Evolutionary conservation across 2,113 vertebrate species (phyloP).

Genomic region (Hassar affinis): DNA sequence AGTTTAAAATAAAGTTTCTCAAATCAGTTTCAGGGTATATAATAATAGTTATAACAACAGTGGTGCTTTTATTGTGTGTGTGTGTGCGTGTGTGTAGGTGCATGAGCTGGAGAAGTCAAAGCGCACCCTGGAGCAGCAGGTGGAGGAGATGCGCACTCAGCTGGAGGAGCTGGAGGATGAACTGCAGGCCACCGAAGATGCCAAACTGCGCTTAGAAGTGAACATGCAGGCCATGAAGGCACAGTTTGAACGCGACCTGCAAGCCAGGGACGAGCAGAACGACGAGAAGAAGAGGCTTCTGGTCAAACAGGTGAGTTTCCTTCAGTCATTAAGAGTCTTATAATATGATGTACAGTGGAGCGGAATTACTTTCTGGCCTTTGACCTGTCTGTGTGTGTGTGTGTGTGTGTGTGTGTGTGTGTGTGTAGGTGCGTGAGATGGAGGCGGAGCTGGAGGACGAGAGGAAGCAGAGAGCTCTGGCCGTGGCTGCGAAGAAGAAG

Average conservation of each 20-base stretch:
- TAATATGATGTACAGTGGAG: not conserved
- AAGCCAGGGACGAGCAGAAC: conserved; percentile 88
- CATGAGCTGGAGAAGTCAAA: conserved; percentile 98
- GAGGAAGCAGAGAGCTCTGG: conserved; percentile 90
- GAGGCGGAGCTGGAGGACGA: conserved; percentile 95
- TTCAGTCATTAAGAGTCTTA: not conserved
- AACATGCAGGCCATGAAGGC: conserved; percentile 99
- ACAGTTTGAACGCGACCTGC: conserved; percentile 92
- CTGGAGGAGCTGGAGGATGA: conserved; percentile 97
- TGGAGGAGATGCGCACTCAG: conserved; percentile 95
- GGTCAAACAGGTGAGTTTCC: conserved; percentile 83
- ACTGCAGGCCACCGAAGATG: conserved; percentile 94
- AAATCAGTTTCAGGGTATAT: not conserved
- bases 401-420: conserved; percentile 79
- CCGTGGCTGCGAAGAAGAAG: conserved; percentile 92
- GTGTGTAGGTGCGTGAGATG: conserved; percentile 87
- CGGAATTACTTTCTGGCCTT: not conserved
- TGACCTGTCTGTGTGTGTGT: not conserved
- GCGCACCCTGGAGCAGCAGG: conserved; percentile 92
- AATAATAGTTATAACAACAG: not conserved
- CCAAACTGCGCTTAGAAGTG: conserved; percentile 93
- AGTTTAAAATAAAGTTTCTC: no score
- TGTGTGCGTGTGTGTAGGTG: conserved; percentile 65
- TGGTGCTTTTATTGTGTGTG: not conserved
- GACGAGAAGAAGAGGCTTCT: conserved; percentile 94